Conservation (phyloP, 2,888 invertebrate genomes). For the Dusona sp. region DNA sequence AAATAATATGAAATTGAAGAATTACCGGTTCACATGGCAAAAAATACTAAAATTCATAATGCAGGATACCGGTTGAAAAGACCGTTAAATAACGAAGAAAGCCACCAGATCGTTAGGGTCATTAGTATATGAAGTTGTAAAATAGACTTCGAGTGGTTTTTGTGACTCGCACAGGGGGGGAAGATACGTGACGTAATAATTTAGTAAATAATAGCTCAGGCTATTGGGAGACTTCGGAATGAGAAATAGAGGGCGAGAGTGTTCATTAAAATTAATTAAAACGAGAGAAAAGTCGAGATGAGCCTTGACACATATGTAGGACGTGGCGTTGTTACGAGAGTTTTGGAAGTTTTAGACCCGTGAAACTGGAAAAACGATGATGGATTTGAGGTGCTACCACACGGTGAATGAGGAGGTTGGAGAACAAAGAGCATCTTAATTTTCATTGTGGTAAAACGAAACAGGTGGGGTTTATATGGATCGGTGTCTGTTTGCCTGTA, state of each 20-base stretch:
- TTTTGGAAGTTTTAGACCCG: slow-evolving; percentile 2
- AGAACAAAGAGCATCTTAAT: slow-evolving; percentile 44
- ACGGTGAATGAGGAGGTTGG: slow-evolving; percentile 3
- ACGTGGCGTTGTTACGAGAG: neutral
- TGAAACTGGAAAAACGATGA: slow-evolving; percentile 48
- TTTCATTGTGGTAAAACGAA: slow-evolving; percentile 31
- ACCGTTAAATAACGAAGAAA: slow-evolving; percentile 52
- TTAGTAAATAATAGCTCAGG: slow-evolving; percentile 34
- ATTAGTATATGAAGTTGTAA: slow-evolving; percentile 34
- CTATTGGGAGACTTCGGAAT: neutral
- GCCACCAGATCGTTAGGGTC: slow-evolving; percentile 36
- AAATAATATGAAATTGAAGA: neutral
- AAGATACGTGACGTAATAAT: slow-evolving; percentile 49
- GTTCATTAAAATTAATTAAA: slow-evolving; percentile 63
- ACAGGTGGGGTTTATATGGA: slow-evolving; percentile 27
- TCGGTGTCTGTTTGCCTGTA: slow-evolving; percentile 6
- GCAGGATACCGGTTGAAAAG: slow-evolving; percentile 1
- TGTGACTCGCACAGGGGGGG: neutral
- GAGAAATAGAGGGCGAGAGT: slow-evolving; percentile 22
- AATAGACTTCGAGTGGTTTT: slow-evolving; percentile 17
- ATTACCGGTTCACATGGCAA: neutral
- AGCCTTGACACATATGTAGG: neutral
- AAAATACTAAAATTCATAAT: slow-evolving; percentile 17
- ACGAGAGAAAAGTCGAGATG: slow-evolving; percentile 49
- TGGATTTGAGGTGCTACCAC: slow-evolving; percentile 23